phyloP scores from a whole-genome alignment of 2,113 vertebrate genomes.

The Salminus brasiliensis region DNA sequence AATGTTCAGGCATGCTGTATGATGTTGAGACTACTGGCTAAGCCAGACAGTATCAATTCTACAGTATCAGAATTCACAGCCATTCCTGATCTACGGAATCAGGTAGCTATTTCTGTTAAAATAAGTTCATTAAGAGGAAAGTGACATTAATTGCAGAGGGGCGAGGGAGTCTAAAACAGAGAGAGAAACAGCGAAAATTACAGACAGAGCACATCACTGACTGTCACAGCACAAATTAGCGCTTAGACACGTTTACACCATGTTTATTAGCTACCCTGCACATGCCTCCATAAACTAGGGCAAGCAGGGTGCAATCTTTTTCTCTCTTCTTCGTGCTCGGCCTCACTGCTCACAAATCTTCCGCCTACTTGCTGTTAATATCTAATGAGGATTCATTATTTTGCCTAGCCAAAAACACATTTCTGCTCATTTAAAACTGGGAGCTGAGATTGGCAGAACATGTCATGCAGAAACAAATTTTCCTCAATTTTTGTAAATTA shows the following conservation, averaged over 20 bases:
- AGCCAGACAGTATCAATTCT: neutral
- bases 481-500: too few species aligned
- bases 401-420: neutral
- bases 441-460: too few species aligned
- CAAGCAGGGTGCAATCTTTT: neutral
- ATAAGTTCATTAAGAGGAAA: slow-evolving; percentile 45
- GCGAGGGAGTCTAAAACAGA: slow-evolving; percentile 19
- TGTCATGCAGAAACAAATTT: too few species aligned
- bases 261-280: slow-evolving; percentile 37
- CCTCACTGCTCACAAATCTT: neutral
- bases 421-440: too few species aligned
- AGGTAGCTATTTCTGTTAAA: slow-evolving; percentile 4
- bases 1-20: neutral
- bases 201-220: slow-evolving; percentile 38
- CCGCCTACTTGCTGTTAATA: neutral
- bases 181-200: slow-evolving; percentile 42
- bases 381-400: neutral
- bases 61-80: neutral
- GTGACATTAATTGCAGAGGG: slow-evolving; percentile 53
- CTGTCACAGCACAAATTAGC: slow-evolving; percentile 52
- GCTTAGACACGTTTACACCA: slow-evolving; percentile 33
- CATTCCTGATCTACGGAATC: neutral
- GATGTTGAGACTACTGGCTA: neutral
- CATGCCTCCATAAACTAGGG: slow-evolving; percentile 14
- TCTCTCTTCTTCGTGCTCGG: neutral